phyloP scores from a whole-genome alignment of 37 sponge, comb jelly and placozoan species.

The Ianthella basta region DNA sequence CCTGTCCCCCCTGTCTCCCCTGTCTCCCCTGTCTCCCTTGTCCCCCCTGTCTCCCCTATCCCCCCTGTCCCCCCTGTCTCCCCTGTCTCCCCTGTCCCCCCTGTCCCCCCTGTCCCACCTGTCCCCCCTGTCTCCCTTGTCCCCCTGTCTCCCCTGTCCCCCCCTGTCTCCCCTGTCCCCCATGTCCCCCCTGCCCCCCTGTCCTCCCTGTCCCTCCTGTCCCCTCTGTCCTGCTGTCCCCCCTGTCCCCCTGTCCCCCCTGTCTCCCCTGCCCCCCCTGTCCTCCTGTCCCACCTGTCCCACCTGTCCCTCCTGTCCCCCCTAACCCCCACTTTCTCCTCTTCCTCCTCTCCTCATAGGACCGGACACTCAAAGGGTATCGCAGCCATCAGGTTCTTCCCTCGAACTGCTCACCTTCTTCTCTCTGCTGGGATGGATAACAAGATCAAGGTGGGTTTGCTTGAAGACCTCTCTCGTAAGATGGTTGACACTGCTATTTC shows the following conservation, averaged over 20 bases:
- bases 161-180: background rate
- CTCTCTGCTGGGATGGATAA: slow-evolving; percentile 95
- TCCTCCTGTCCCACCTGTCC: no score
- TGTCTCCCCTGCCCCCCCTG: background rate
- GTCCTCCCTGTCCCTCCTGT: background rate
- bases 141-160: no score
- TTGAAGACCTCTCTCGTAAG: no score
- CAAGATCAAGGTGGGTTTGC: slow-evolving; percentile 80
- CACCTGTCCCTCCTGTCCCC: slow-evolving; percentile 12
- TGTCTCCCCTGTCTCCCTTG: no score
- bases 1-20: no score
- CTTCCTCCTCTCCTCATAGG: slow-evolving; percentile 56
- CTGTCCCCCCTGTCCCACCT: no score
- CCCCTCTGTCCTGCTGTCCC: background rate
- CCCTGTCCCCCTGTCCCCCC: background rate
- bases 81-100: no score
- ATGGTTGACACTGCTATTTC: no score
- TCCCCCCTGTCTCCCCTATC: no score
- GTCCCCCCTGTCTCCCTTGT: no score
- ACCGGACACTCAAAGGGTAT: slow-evolving; percentile 91
- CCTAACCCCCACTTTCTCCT: slow-evolving; percentile 21
- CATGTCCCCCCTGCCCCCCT: no score
- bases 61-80: no score
- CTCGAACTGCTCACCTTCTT: slow-evolving; percentile 90
- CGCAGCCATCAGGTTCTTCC: slow-evolving; percentile 84